These are phyloP conservation scores for Tromatobia lineatoria DNA, from an alignment of 2,888 invertebrate genomes.

Conservation along the genomic window DNA sequence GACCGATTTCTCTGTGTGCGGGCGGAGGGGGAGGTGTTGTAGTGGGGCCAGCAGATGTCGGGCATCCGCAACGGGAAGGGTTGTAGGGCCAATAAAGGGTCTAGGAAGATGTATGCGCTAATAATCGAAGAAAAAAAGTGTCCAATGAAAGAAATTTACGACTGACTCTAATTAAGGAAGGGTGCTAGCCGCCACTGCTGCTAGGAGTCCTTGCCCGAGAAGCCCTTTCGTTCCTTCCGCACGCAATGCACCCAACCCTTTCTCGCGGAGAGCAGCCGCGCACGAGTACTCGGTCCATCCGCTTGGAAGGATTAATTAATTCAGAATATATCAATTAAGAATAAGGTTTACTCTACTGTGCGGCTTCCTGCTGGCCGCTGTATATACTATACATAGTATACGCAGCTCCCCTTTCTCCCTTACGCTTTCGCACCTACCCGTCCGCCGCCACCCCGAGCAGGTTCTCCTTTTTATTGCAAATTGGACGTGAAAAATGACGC, in stretches of 20 bases:
- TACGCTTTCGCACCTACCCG: slow-evolving; percentile 47
- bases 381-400: slow-evolving; percentile 51
- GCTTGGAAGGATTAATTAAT: slow-evolving; percentile 84
- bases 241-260: slow-evolving; percentile 60
- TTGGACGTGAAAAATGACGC: slow-evolving; percentile 86
- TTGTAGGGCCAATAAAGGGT: slow-evolving; percentile 82
- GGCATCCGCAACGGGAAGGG: slow-evolving; percentile 78
- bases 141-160: slow-evolving; percentile 86
- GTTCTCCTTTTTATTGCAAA: slow-evolving; percentile 84
- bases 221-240: slow-evolving; percentile 65
- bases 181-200: slow-evolving; percentile 68
- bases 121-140: slow-evolving; percentile 85
- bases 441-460: slow-evolving; percentile 36
- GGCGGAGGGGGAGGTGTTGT: slow-evolving; percentile 32
- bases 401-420: slow-evolving; percentile 53
- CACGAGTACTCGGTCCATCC: slow-evolving; percentile 69
- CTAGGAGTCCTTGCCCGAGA: slow-evolving; percentile 52
- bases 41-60: slow-evolving; percentile 79
- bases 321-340: slow-evolving; percentile 86
- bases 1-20: too few relatives aligned
- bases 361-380: slow-evolving; percentile 65
- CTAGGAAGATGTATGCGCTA: slow-evolving; percentile 84
- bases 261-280: slow-evolving; percentile 53
- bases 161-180: slow-evolving; percentile 84
- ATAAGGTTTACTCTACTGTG: slow-evolving; percentile 84